Base-by-base conservation (phyloP, 2,113 vertebrate species). In the Hippocampus zosterae region DNA sequence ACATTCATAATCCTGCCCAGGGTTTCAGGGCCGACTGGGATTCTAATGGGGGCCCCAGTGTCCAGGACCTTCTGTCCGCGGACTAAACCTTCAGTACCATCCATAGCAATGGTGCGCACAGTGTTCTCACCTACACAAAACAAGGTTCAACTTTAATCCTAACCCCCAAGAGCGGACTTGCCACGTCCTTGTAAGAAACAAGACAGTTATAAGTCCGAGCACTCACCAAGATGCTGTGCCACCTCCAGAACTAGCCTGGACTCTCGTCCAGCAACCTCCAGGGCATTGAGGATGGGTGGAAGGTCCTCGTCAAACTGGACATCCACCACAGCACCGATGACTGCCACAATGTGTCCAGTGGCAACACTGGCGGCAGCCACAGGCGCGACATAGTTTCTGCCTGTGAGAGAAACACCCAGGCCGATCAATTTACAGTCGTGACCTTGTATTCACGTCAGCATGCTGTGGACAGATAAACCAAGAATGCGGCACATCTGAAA, bases 1-100 rank as follows among this genome's bases (percentile, higher is more conserved):
- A 99, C 97, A 55, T 99, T 99, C 97, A 98, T 99, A 81, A 99
- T 99, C 84, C 97, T 94, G 63, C 97, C 97, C 75, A 98, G 88
- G 1, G 97, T 98, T 84, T 99, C 97, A 0, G 96, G 97, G 33
- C 97, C 97, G 8, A 98, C 97, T 2, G 97, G 97, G 85, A 99
- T 99, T 84, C 94, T 94, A 89, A 98, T 98, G 67, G 97, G 96
- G 0, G 95, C 95, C 0, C 97, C 97, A 0, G 95, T 96, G 87
- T 99, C 97, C 82, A 98, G 83, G 56, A 98, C 96, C 69, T 94
- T 94, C 90, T 99, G 97, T 19, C 97, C 97, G 79, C 97, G 95
- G 29, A 98, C 96, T 82, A 98, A 89, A 52, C 97, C 97, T 71
- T 99, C 97, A 0, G 97, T 99, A 61, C 97, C 97, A 1, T 99